Conservation (phyloP, 2,797 vertebrate genomes). For the Phataginus tricuspis region DNA sequence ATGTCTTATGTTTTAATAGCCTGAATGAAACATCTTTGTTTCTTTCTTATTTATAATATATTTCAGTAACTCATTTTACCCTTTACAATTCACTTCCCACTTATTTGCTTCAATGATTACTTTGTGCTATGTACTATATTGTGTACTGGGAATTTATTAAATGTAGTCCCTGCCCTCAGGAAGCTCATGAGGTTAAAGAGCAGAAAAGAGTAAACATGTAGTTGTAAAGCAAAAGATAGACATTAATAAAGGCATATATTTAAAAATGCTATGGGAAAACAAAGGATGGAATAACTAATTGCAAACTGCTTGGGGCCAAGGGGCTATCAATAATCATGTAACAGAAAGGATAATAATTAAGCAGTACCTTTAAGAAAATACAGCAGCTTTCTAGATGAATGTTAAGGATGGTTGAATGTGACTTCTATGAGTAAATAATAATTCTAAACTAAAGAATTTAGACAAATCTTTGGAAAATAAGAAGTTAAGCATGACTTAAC, state of each 20-base stretch:
- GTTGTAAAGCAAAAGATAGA: not conserved
- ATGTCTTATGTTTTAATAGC: not conserved
- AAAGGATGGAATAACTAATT: not conserved
- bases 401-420: not conserved
- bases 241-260: not conserved
- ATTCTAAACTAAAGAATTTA: not conserved
- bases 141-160: not conserved
- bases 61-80: not conserved
- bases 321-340: not conserved
- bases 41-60: not conserved
- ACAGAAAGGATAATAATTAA: not conserved
- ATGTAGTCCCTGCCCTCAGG: not conserved
- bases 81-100: not conserved
- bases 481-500: not conserved
- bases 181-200: not conserved
- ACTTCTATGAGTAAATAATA: not conserved
- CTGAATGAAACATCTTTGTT: not conserved
- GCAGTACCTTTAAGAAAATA: not conserved
- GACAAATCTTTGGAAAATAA: not conserved
- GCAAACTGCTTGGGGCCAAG: not conserved
- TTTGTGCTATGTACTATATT: not conserved
- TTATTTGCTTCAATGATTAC: not conserved
- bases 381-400: not conserved
- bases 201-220: conserved; percentile 21
- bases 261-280: not conserved